phyloP scores from a whole-genome alignment of 1,140 invertebrate genomes.

The Euura saliciscinereae region DNA sequence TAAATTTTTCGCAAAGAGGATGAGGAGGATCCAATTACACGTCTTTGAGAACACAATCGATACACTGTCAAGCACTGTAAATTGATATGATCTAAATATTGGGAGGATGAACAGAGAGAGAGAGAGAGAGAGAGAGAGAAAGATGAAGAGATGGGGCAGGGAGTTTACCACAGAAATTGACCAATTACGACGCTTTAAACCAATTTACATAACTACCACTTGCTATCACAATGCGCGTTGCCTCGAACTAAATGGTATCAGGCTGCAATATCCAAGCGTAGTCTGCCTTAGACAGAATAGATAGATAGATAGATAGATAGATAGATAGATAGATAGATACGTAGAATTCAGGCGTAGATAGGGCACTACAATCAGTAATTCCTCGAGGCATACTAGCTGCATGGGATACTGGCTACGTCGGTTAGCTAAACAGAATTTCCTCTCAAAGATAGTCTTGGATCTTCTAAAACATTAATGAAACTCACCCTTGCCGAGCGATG shows the following conservation, averaged over 20 bases:
- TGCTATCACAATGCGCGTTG: neutral
- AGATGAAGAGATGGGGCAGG: neutral
- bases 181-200: conserved; percentile 1
- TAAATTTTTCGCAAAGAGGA: too few species aligned
- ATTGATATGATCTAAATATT: too few species aligned
- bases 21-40: too few species aligned
- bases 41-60: too few species aligned
- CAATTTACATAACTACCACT: conserved; percentile 7
- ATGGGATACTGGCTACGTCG: neutral
- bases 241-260: neutral
- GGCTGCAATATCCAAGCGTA: neutral
- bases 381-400: neutral
- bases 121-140: neutral
- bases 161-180: conserved; percentile 7
- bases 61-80: too few species aligned
- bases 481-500: neutral
- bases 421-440: neutral
- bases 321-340: neutral
- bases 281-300: too few species aligned
- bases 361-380: neutral
- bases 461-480: conserved; percentile 1
- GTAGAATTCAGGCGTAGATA: neutral
- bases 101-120: neutral
- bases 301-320: neutral
- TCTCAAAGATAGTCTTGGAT: neutral